phyloP scores from a whole-genome alignment of 2,797 vertebrate genomes.

The Perodicticus potto region DNA sequence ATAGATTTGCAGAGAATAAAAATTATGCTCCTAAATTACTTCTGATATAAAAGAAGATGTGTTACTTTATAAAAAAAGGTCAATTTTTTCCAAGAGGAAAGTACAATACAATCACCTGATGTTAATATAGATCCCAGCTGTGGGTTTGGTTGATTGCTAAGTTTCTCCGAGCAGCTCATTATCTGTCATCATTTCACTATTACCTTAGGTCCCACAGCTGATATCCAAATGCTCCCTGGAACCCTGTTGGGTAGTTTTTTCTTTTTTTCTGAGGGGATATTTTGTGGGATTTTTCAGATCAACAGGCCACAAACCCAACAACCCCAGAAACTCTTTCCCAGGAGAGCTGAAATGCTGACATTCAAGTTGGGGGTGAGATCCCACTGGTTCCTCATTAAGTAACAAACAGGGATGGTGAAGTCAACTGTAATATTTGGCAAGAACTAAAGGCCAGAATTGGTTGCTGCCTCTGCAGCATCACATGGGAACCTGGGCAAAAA shows the following conservation, averaged over 20 bases:
- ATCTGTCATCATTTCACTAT: neutral
- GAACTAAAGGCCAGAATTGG: neutral
- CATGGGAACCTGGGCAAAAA: neutral
- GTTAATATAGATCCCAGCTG: neutral
- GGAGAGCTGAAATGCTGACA: neutral
- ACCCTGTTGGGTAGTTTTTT: neutral
- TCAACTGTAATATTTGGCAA: neutral
- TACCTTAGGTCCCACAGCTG: no score
- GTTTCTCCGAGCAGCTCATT: neutral
- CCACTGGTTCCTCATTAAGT: neutral
- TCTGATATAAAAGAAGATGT: neutral
- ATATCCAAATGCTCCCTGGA: neutral
- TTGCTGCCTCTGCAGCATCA: neutral
- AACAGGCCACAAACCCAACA: neutral
- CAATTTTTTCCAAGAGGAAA: neutral
- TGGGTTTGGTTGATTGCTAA: neutral
- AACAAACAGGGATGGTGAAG: neutral
- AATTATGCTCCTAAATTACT: neutral
- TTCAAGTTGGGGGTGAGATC: neutral
- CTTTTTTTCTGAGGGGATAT: neutral
- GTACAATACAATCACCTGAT: neutral
- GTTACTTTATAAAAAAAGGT: neutral
- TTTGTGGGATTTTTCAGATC: neutral
- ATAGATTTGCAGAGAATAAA: neutral
- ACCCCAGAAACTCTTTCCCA: neutral